A percentile compares a stretch with the other conserved stretches of the same genome.
Conservation (phyloP, 2,113 vertebrate genomes). For the Brachyhypopomus occidentalis region DNA sequence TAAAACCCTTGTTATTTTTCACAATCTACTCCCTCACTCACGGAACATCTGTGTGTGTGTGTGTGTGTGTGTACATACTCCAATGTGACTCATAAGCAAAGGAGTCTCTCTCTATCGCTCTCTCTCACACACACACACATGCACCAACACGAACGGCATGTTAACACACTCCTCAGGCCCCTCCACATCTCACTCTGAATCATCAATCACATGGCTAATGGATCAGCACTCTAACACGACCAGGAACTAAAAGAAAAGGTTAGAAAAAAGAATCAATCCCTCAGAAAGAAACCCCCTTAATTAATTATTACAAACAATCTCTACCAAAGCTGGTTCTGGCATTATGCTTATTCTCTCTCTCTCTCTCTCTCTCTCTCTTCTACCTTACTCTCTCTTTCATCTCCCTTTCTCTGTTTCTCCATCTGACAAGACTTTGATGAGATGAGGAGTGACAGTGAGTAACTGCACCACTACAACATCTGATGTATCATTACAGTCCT, state of each 20-base stretch:
- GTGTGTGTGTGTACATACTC: slow-evolving; percentile 10
- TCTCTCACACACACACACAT: slow-evolving; percentile 6
- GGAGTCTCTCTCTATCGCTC: not conserved
- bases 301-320: slow-evolving; percentile 11
- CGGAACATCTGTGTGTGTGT: slow-evolving; percentile 33
- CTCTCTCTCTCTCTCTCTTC: not conserved
- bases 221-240: not conserved
- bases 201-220: slow-evolving; percentile 23
- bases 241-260: not conserved
- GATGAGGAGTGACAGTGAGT: not conserved
- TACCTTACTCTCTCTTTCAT: not conserved
- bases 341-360: no score
- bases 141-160: slow-evolving; percentile 36
- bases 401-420: slow-evolving; percentile 30
- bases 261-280: not conserved
- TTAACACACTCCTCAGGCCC: slow-evolving; percentile 5
- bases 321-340: not conserved
- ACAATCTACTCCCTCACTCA: not conserved
- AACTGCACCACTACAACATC: slow-evolving; percentile 6
- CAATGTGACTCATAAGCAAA: not conserved
- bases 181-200: slow-evolving; percentile 26
- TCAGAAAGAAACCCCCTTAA: not conserved
- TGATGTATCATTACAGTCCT: slow-evolving; percentile 16
- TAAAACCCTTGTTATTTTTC: not conserved
- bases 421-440: no score